Base-by-base conservation (phyloP, 2,888 invertebrate genomes). In the Drosophila percnosoma region DNA sequence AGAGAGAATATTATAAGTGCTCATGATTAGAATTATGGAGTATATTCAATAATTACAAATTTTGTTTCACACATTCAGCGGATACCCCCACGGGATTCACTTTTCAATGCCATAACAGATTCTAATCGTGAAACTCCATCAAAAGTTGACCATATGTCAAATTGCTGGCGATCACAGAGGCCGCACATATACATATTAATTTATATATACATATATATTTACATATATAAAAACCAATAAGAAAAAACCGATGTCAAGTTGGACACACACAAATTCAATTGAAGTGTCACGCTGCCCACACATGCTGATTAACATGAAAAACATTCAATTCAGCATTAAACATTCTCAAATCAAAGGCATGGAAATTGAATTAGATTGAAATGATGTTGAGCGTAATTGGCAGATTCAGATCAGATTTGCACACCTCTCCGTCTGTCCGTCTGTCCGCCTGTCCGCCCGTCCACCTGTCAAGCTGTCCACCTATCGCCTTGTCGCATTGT, bases 371-470 rank as follows among this genome's bases (percentile, higher is more conserved):
- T 68, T 74, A 57, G 74, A 24, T 24, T 24, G 24, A 2, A 24
- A 24, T 24, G 24, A 73, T 61, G 51, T 65, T 48, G 57, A 57
- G 59, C 58, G 45, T 75, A 73, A 80, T 87, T 82, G 63, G 38
- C 72, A 64, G n/a, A n/a, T n/a, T n/a, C n/a, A n/a, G n/a, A 70
- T 82, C 71, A 53, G 54, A 51, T 66, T 33, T 66, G 38, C 58
- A 53, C 74, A 69, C 67, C 69, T 78, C 59, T 40, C 65, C 11
- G 53, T 2, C 42, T 29, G 15, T 27, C 21, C 21, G 21, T 1
- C 21, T 21, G 21, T 21, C 21, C 38, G 6, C 7, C 21, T 21
- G 31, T 27, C 27, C 15, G 8, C 7, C 21, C 24, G 31, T 29
- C 27, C 15, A 15, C 6, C 24, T 21, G 34, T 27, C 11, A 29